phyloP scores from a whole-genome alignment of 2,113 vertebrate genomes.

The Rhabdomys dilectus region DNA sequence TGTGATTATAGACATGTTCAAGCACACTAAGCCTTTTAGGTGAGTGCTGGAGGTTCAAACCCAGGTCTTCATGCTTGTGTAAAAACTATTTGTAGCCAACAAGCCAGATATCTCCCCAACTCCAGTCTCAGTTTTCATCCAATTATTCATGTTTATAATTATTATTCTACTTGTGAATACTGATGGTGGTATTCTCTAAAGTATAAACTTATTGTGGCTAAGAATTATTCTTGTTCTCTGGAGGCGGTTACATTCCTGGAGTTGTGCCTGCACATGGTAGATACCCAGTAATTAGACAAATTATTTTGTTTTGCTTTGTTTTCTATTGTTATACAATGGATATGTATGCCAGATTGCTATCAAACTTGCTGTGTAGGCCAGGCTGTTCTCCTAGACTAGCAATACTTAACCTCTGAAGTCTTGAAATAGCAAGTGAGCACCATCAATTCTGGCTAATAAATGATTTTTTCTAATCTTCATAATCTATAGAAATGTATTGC shows the following conservation, averaged over 20 bases:
- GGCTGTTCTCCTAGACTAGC: not conserved
- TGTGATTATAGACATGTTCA: not conserved
- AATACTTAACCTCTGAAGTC: not conserved
- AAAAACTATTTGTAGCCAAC: not conserved
- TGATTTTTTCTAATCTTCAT: not conserved
- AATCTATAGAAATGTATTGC: not conserved
- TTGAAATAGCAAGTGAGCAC: not conserved
- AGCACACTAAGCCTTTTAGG: not conserved
- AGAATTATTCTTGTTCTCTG: not conserved
- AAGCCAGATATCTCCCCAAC: not conserved
- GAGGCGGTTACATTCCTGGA: not conserved
- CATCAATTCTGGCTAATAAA: not conserved
- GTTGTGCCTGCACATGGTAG: not conserved
- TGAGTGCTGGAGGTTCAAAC: not conserved
- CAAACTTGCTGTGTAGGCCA: not conserved
- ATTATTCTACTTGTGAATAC: not conserved
- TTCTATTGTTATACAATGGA: not conserved
- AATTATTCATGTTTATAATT: not conserved
- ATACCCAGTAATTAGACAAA: not conserved
- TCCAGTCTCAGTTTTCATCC: not conserved
- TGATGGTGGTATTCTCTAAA: not conserved
- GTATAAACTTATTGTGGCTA: not conserved
- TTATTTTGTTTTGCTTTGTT: not conserved
- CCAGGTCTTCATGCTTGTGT: not conserved
- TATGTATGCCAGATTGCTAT: not conserved